Evolutionary conservation across 2,888 invertebrate species (phyloP), one percentile per base, ranked within the genome.

Genomic region (Sinodicranocentrus sp.): DNA sequence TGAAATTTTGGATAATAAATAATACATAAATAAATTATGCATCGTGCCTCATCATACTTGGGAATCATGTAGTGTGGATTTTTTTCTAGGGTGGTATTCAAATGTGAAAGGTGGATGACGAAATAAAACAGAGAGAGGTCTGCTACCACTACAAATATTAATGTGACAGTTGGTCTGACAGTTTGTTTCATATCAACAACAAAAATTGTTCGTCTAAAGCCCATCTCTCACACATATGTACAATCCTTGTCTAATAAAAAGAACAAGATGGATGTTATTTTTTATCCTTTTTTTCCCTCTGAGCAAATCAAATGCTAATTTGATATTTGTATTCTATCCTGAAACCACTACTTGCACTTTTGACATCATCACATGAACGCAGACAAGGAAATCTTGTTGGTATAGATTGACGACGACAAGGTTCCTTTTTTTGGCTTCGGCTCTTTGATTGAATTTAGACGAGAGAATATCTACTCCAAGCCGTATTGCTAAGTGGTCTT

Each of bases 21-120:
- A 57, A 25, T 57, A 57, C 23, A 57, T 23, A 8, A 21, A 25
- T 57, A 57, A 25, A 57, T 57, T 25, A 57, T 57, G 57, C 57
- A 25, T n/a, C n/a, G n/a, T n/a, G 15, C 57, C n/a, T n/a, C n/a
- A 57, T 17, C 57, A 57, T 57, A n/a, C 6, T 48, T 21, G 13
- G 2, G 33, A 48, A 48, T 48, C 52, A 52, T 57, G 25, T 25
- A 25, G 57, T 23, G 57, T 25, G 10, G 39, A 1, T 23, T 5
- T 57, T 25, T 57, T 23, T 63, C 63, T n/a, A n/a, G 19, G 63
- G 63, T 63, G 63, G 63, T 19, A 63, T 63, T 33, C 63, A 63
- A 33, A 63, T 63, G 63, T 63, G 63, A 63, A 63, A 63, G 63
- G 63, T 28, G 23, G 33, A 63, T 63, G 63, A 33, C 33, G 33